Evolutionary conservation across 1,140 invertebrate species (phyloP).

Genomic region (Pogonomyrmex barbatus): DNA sequence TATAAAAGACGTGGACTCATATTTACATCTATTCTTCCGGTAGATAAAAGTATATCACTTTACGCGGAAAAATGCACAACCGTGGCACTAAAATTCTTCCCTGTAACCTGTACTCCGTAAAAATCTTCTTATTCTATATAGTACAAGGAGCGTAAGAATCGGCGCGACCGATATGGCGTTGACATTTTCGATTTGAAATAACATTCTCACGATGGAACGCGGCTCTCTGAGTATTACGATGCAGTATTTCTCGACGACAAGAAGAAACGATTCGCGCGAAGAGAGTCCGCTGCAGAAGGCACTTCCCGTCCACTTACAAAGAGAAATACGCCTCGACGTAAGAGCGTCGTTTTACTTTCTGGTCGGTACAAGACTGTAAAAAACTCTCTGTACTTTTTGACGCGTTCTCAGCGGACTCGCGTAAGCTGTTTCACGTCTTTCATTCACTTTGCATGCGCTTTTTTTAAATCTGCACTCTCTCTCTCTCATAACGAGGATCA

Average conservation of each 20-base stretch:
- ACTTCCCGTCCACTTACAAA: constrained; percentile 59
- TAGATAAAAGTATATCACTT: constrained; percentile 38
- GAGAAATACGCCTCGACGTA: constrained; percentile 50
- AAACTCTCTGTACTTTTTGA: constrained; percentile 48
- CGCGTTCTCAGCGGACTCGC: not conserved
- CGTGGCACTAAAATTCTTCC: not conserved
- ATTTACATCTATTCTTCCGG: constrained; percentile 6
- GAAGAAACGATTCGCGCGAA: constrained; percentile 41
- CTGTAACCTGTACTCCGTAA: not conserved
- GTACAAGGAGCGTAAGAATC: not conserved
- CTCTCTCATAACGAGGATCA: constrained; percentile 26
- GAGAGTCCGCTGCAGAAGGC: constrained; percentile 54
- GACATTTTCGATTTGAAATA: constrained; percentile 63
- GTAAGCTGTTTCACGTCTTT: constrained; percentile 14
- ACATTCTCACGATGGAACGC: constrained; percentile 53
- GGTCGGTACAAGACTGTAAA: constrained; percentile 34
- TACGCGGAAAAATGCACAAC: not conserved
- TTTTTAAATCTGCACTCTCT: constrained; percentile 28
- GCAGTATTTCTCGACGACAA: constrained; percentile 51
- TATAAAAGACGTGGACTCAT: constrained; percentile 1
- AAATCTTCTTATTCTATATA: constrained; percentile 19
- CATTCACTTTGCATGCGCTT: constrained; percentile 32
- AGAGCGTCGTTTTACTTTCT: constrained; percentile 50
- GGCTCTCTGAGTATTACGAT: constrained; percentile 49
- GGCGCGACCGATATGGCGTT: constrained; percentile 48